A percentile compares a stretch with the other conserved stretches of the same genome.
phyloP scores from a whole-genome alignment of 2,113 vertebrate genomes.

The Phrynosoma blainvillii region DNA sequence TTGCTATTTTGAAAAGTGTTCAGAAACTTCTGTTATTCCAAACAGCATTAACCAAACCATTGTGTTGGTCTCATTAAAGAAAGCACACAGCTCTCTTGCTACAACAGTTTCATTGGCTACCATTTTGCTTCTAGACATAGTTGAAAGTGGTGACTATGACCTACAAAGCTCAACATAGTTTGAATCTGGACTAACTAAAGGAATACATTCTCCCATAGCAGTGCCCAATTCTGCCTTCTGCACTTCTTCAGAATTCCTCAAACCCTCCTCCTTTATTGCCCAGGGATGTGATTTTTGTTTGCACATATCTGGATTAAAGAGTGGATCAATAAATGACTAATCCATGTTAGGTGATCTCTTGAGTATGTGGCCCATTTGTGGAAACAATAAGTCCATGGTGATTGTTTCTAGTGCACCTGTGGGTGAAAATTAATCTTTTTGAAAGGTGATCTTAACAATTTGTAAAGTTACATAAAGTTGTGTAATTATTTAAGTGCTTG shows the following conservation, averaged over 20 bases:
- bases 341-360: neutral
- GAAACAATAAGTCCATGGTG: neutral
- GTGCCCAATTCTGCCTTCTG: neutral
- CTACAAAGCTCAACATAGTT: no score
- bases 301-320: neutral
- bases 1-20: no score
- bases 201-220: neutral
- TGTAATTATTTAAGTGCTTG: neutral
- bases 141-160: no score
- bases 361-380: neutral
- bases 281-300: neutral
- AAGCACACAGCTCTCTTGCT: no score
- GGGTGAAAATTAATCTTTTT: constrained; percentile 28
- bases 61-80: no score
- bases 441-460: neutral
- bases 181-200: no score
- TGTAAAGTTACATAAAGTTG: constrained; percentile 5
- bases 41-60: no score
- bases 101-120: no score
- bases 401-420: neutral
- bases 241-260: neutral
- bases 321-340: neutral
- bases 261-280: neutral
- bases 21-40: no score
- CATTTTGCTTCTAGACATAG: no score